Percentiles rank a stretch among this genome's conserved stretches.
These are phyloP conservation scores for Glaucopsyche alexis DNA, from an alignment of 2,888 invertebrate species.

Conservation along the genomic window DNA sequence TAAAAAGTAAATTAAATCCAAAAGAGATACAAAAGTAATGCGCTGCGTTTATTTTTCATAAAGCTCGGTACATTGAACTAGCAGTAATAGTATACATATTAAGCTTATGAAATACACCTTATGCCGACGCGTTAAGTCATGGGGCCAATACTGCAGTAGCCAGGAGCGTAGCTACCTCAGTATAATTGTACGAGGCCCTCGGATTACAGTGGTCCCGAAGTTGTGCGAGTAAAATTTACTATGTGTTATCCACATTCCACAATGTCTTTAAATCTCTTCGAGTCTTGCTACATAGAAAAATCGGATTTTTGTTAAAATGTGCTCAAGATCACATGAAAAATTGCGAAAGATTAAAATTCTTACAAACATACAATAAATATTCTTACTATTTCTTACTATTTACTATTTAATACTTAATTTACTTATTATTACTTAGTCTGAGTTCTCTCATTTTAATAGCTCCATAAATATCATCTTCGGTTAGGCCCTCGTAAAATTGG, in stretches of 20 bases:
- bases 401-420: too few species aligned
- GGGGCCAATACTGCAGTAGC: conserved; percentile 31
- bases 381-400: too few species aligned
- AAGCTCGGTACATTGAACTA: conserved; percentile 46
- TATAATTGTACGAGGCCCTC: background rate
- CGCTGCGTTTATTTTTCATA: conserved; percentile 49
- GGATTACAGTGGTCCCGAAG: background rate
- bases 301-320: too few species aligned
- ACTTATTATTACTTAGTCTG: too few species aligned
- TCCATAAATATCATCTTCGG: too few species aligned
- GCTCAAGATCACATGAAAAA: too few species aligned
- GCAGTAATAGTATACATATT: conserved; percentile 39
- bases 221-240: background rate
- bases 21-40: conserved; percentile 19
- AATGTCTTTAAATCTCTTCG: background rate
- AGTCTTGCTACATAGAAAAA: background rate
- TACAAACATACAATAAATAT: too few species aligned
- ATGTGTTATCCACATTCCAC: background rate
- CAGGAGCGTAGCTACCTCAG: background rate
- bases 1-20: conserved; percentile 1
- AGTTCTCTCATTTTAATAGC: too few species aligned
- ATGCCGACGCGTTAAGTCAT: conserved; percentile 48
- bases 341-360: too few species aligned
- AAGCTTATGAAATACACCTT: conserved; percentile 44
- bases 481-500: too few species aligned